Conservation (phyloP, 2,888 invertebrate genomes). For the Lasius platythorax region DNA sequence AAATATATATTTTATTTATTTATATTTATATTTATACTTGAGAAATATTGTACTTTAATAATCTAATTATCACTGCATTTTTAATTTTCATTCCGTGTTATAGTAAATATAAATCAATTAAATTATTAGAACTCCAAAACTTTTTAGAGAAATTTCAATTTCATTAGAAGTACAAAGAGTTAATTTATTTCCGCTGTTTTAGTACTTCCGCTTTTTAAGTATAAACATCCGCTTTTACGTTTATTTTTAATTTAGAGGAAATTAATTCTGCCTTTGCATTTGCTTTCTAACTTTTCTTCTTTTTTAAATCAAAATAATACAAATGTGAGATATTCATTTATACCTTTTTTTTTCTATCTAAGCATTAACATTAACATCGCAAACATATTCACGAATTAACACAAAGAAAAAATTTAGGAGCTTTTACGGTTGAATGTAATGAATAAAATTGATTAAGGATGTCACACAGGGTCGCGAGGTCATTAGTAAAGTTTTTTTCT, state of each 20-base stretch:
- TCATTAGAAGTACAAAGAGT: not conserved
- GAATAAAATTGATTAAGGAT: slow-evolving; percentile 7
- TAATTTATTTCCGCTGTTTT: not conserved
- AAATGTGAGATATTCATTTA: not conserved
- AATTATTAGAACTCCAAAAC: not conserved
- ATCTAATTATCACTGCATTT: not conserved
- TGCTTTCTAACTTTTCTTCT: not conserved
- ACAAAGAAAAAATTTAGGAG: not conserved
- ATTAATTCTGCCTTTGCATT: not conserved
- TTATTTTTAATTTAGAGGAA: not conserved
- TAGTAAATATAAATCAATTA: slow-evolving; percentile 3
- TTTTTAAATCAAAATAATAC: not conserved
- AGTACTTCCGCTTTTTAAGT: too few species aligned
- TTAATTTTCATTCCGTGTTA: not conserved
- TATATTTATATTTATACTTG: not conserved
- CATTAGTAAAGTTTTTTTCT: slow-evolving; percentile 19
- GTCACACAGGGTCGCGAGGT: not conserved
- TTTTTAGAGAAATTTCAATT: not conserved
- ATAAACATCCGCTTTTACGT: not conserved
- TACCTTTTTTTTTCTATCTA: not conserved
- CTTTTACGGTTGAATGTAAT: not conserved
- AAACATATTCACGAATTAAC: not conserved
- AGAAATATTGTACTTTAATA: not conserved
- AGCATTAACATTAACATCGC: not conserved
- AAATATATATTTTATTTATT: not conserved